Base-by-base conservation (phyloP, 2,888 invertebrate species). In the Drosophila meridionalis region DNA sequence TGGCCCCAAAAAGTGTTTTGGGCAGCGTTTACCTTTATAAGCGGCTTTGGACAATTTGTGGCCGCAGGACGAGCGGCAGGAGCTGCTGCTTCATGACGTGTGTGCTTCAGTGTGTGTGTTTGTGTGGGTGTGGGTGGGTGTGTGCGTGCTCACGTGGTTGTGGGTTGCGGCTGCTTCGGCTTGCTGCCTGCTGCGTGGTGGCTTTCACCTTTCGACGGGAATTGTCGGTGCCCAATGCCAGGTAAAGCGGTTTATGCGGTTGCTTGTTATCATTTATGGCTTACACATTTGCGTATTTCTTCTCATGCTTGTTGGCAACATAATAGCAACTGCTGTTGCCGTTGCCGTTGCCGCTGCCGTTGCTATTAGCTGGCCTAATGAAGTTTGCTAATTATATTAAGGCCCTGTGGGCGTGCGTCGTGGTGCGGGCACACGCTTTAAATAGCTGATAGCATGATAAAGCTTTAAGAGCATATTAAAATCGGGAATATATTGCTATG, bases 201-300 rank as follows among this genome's bases (percentile, higher is more conserved):
- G 59, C 36, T 57, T 64, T 73, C 65, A 64, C 73, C 76, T 68
- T 78, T 69, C 67, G 53, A 47, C 53, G 70, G 57, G 69, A 68
- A 74, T 73, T 73, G 73, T 67, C 60, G 59, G 28, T 60, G 65
- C 73, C 63, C 47, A 56, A 59, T 53, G 76, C 55, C 60, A 43
- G 70, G 48, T 53, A 71, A 80, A 80, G 80, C 82, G 89, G 78
- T 82, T 82, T 86, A 78, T 71, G 79, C 59, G 81, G 80, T 81
- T 80, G 67, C 70, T 72, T 85, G 88, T 87, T 87, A 87, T 87
- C 86, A 89, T 87, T 87, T 87, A 89, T 89, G 89, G 87, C 83
- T 81, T 87, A 82, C 74, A 82, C 85, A 85, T 89, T 86, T 89
- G 68, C 76, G 77, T 78, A 78, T 67, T 78, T 65, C 53, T 65